These are phyloP conservation scores for Thera britannica DNA, from an alignment of 2,888 invertebrate species.

Conservation along the genomic window DNA sequence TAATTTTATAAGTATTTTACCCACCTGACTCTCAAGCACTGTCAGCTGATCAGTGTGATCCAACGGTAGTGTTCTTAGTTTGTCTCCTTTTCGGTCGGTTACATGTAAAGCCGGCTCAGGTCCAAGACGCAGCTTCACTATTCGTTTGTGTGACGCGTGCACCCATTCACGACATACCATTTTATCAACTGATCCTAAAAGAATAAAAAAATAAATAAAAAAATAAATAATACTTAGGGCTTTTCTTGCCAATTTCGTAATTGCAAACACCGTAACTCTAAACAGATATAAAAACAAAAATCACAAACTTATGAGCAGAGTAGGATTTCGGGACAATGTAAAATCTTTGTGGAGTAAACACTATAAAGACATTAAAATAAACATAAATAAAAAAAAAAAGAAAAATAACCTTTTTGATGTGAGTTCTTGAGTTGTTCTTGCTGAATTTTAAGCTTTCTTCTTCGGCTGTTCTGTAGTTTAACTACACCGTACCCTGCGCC, in stretches of 20 bases:
- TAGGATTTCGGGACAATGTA: too few relatives aligned
- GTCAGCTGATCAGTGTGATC: conserved; percentile 90
- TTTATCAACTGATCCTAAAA: conserved; percentile 90
- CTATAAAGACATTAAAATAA: not conserved
- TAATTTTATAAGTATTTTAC: conserved; percentile 12
- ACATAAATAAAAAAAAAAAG: too few relatives aligned
- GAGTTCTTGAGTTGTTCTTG: conserved; percentile 88
- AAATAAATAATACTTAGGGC: conserved; percentile 7
- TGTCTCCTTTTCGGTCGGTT: conserved; percentile 96
- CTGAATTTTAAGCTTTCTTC: conserved; percentile 91
- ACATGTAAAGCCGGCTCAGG: conserved; percentile 94
- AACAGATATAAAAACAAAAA: too few relatives aligned
- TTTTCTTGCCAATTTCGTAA: not conserved
- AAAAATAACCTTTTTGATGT: conserved; percentile 75
- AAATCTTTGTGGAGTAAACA: too few relatives aligned
- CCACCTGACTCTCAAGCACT: conserved; percentile 95
- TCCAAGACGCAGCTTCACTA: conserved; percentile 95
- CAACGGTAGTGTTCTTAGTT: conserved; percentile 92
- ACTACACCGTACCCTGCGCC: conserved; percentile 97
- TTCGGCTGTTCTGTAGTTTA: conserved; percentile 93
- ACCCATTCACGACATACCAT: conserved; percentile 98
- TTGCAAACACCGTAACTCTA: too few relatives aligned
- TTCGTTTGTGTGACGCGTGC: conserved; percentile 94
- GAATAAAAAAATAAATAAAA: too few relatives aligned
- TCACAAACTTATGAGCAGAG: too few relatives aligned